phyloP scores from a whole-genome alignment of 2,797 vertebrate species.

The Pipistrellus pygmaeus region DNA sequence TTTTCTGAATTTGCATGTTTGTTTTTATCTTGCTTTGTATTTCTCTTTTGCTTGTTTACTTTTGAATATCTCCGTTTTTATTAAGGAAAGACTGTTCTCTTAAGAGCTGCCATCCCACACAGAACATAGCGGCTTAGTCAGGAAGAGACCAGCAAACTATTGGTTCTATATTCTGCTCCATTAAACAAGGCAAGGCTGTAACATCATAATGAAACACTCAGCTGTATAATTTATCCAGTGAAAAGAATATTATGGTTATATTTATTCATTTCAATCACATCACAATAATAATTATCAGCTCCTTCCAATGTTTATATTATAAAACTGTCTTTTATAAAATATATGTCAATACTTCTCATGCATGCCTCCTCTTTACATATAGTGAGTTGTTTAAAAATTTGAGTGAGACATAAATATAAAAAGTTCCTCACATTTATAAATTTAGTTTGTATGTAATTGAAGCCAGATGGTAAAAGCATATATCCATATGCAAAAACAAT shows the following conservation, averaged over 20 bases:
- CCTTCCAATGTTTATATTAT: constrained; percentile 38
- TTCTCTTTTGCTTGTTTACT: neutral
- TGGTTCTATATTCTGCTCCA: constrained; percentile 50
- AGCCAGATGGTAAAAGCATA: constrained; percentile 2
- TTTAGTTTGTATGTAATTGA: constrained; percentile 51
- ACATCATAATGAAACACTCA: constrained; percentile 57
- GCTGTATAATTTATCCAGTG: constrained; percentile 60
- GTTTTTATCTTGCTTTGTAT: neutral
- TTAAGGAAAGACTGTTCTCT: constrained; percentile 20
- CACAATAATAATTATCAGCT: constrained; percentile 43
- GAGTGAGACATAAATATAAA: neutral
- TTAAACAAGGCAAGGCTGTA: constrained; percentile 60
- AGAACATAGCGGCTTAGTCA: constrained; percentile 4
- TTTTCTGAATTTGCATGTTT: neutral
- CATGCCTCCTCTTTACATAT: neutral
- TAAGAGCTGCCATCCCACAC: neutral
- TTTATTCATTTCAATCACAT: constrained; percentile 56
- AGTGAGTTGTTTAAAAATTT: constrained; percentile 12
- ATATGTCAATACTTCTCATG: neutral
- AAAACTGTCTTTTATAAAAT: constrained; percentile 62
- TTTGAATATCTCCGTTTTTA: neutral
- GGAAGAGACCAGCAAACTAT: neutral
- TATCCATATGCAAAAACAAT: neutral
- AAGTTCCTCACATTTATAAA: neutral
- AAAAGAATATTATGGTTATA: constrained; percentile 59